Base-by-base conservation (phyloP, 2,113 vertebrate species). In the Dipodomys ordii region DNA sequence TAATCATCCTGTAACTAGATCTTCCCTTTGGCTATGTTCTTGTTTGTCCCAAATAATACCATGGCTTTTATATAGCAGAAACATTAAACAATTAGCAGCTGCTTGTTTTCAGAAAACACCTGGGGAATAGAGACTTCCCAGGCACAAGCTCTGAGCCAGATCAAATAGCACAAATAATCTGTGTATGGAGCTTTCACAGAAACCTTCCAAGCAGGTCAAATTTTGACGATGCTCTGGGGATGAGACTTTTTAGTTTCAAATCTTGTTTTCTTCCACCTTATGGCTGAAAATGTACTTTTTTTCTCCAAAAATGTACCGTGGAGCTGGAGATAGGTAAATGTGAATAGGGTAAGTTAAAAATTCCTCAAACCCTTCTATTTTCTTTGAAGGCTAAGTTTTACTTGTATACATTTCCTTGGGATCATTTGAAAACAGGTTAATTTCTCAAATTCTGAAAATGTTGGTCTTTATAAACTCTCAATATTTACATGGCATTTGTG, bases 121-220 rank as follows among this genome's bases (percentile, higher is more conserved):
- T 62, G 72, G 19, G 35, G 16, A 64, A 93, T n/a, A 68, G 28
- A 2, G 2, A 92, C 83, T 87, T 93, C n/a, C 27, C 12, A 73
- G 79, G 15, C 35, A 83, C n/a, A 86, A 92, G 9, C 7, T 39
- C 9, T 76, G 77, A 74, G 32, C n/a, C 20, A 95, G 30, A 89
- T 69, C 35, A 89, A 92, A 93, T 89, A 89, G 82, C 13, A 81
- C 71, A 62, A 82, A 60, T 46, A 79, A 18, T 16, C 27, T 79
- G 13, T 90, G 53, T 83, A 64, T 35, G 13, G 6, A 8, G 3
- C 76, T 86, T 60, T 83, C 83, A 73, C 7, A 30, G 30, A 53
- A 32, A 87, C 22, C 65, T 49, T 22, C 44, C 16, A 88, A 35
- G 79, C 16, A 79, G 65, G 7, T 62, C 57, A 83, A 89, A 74